Percentiles rank a stretch among this genome's conserved stretches.
These are phyloP conservation scores for Darevskia mixta DNA, from an alignment of 2,797 vertebrate species.

Conservation along the genomic window DNA sequence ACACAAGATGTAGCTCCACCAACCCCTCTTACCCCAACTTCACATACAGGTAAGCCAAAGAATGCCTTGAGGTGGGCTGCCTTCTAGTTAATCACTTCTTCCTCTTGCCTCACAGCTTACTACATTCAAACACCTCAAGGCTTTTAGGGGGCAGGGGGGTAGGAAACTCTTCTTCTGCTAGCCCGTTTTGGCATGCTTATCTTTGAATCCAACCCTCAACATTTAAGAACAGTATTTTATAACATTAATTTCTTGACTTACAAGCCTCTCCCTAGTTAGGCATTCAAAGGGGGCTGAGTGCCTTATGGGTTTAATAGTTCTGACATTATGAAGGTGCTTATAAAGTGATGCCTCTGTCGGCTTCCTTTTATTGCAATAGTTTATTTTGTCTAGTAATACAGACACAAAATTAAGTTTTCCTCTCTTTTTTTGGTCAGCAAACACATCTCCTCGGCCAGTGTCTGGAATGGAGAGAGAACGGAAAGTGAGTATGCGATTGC, in stretches of 20 bases:
- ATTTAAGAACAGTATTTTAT: background rate
- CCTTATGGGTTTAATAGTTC: background rate
- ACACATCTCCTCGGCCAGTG: conserved; percentile 91
- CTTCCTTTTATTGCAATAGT: background rate
- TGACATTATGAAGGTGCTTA: background rate
- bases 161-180: too few species aligned
- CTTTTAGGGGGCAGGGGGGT: too few species aligned
- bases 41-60: conserved; percentile 86
- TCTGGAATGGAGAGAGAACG: conserved; percentile 93
- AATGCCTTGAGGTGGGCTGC: background rate
- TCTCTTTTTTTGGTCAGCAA: conserved; percentile 79
- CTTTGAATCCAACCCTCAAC: too few species aligned
- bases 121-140: too few species aligned
- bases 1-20: conserved; percentile 88
- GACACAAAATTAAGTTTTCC: background rate
- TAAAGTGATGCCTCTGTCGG: background rate
- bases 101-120: too few species aligned
- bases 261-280: background rate
- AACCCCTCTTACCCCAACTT: conserved; percentile 91
- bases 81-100: background rate
- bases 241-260: background rate
- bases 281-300: background rate
- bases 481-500: conserved; percentile 96
- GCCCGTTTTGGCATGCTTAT: too few species aligned
- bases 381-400: background rate